phyloP scores from a whole-genome alignment of 2,888 invertebrate genomes.

The Lypha dubia region DNA sequence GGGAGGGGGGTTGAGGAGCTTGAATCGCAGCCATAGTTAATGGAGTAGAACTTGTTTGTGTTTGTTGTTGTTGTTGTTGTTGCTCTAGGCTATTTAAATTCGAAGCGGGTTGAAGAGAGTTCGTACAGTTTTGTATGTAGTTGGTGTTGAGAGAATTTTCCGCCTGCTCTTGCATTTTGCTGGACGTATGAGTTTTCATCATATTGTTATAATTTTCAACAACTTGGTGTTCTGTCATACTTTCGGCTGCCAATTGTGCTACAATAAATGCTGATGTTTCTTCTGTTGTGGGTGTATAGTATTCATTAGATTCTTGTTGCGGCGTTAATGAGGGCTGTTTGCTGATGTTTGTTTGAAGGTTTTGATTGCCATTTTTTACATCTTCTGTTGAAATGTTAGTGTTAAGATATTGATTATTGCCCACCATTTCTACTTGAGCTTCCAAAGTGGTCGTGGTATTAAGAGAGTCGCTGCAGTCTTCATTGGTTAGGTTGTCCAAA shows the following conservation, averaged over 20 bases:
- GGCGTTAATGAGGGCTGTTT: constrained; percentile 21
- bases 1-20: constrained; percentile 75
- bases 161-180: constrained; percentile 34
- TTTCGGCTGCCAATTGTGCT: constrained; percentile 69
- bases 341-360: constrained; percentile 52
- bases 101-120: constrained; percentile 15
- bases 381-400: constrained; percentile 73
- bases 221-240: constrained; percentile 51
- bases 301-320: constrained; percentile 54
- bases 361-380: constrained; percentile 66
- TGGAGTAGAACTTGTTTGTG: neutral
- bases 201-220: constrained; percentile 29
- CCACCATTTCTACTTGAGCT: constrained; percentile 68
- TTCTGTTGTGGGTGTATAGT: constrained; percentile 56
- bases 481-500: constrained; percentile 81
- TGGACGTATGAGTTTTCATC: constrained; percentile 31
- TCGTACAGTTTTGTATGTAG: constrained; percentile 51
- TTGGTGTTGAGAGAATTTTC: constrained; percentile 41
- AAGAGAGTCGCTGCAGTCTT: constrained; percentile 80
- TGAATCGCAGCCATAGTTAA: constrained; percentile 68
- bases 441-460: constrained; percentile 77
- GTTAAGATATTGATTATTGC: constrained; percentile 73
- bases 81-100: constrained; percentile 33
- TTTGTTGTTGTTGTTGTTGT: constrained; percentile 15
- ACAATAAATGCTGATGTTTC: constrained; percentile 67